Conservation (phyloP, 2,113 vertebrate genomes). For the Ancistrus triradiatus region DNA sequence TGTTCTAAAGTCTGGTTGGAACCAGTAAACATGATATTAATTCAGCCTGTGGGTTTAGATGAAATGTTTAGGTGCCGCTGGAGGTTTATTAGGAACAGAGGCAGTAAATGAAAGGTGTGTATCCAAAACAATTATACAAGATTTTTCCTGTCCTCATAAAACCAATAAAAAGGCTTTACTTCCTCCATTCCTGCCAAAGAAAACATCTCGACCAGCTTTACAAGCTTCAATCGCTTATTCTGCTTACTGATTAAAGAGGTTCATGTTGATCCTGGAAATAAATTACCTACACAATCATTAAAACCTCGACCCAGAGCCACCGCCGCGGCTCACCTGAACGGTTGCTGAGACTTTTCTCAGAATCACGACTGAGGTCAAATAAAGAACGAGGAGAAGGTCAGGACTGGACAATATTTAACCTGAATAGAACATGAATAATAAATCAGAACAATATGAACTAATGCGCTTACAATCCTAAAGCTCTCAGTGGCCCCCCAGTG, state of each 20-base stretch:
- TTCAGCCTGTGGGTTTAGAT: too few species aligned
- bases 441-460: too few species aligned
- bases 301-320: constrained; percentile 8
- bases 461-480: too few species aligned
- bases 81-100: neutral
- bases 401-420: constrained; percentile 48
- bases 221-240: constrained; percentile 49
- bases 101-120: neutral
- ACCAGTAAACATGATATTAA: neutral
- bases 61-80: neutral
- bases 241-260: constrained; percentile 51
- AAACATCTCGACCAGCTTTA: constrained; percentile 59
- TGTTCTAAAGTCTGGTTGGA: too few species aligned
- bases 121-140: neutral
- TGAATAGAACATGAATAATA: too few species aligned
- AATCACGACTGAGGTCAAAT: neutral
- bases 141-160: constrained; percentile 22
- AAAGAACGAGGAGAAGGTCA: neutral
- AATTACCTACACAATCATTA: constrained; percentile 35
- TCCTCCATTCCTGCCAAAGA: constrained; percentile 50
- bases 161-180: constrained; percentile 52
- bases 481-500: too few species aligned
- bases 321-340: constrained; percentile 52
- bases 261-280: constrained; percentile 48
- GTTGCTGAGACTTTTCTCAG: constrained; percentile 25